Conservation (phyloP, 2,888 invertebrate species). For the Thelaira solivaga region DNA sequence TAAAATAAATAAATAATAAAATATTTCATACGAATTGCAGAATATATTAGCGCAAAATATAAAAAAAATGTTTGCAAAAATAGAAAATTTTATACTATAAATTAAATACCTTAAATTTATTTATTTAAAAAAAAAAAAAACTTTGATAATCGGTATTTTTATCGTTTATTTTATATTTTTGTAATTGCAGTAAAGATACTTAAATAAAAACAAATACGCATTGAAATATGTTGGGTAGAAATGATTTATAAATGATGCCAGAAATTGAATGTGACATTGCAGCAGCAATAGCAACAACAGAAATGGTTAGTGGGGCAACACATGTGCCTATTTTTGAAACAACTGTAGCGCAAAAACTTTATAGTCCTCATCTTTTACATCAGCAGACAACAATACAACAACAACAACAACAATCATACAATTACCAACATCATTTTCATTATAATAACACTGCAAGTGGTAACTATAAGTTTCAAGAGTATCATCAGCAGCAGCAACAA, state of each 20-base stretch:
- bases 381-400: constrained; percentile 64
- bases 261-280: constrained; percentile 75
- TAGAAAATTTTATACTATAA: too few relatives aligned
- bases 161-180: neutral
- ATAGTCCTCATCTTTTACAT: constrained; percentile 56
- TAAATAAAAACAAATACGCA: neutral
- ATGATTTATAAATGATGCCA: constrained; percentile 74
- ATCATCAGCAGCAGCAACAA: constrained; percentile 58
- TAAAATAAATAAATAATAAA: too few relatives aligned
- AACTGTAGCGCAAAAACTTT: constrained; percentile 65
- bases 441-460: constrained; percentile 31
- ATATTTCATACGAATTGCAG: too few relatives aligned
- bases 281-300: constrained; percentile 72
- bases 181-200: neutral
- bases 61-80: too few relatives aligned
- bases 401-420: constrained; percentile 63
- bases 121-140: too few relatives aligned
- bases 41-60: too few relatives aligned
- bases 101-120: too few relatives aligned
- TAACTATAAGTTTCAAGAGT: constrained; percentile 46
- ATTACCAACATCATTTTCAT: constrained; percentile 57
- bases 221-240: constrained; percentile 3
- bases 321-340: constrained; percentile 70
- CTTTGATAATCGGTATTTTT: neutral
- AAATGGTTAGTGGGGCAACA: constrained; percentile 73